Evolutionary conservation across 1,140 invertebrate genomes (phyloP), one percentile per base, ranked within the genome.

Genomic region (Mesaphorura yosii): DNA sequence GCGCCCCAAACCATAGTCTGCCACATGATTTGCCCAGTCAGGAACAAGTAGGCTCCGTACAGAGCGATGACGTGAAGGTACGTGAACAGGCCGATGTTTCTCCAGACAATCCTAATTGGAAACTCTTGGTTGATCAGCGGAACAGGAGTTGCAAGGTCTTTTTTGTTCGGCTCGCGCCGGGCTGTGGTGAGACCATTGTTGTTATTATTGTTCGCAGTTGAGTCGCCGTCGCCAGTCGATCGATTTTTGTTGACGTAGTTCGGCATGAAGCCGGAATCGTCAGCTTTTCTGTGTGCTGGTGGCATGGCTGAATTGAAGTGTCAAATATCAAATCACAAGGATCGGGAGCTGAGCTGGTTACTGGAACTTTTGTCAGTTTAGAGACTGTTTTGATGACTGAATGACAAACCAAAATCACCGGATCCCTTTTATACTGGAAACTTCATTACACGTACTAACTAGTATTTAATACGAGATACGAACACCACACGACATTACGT

Each of bases 21-120:
- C 55, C 54, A 63, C 51, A 53, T 60, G 53, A 64, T 58, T 46
- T 55, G 51, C 12, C 57, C 55, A 10, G 59, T 60, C 20, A 66
- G 23, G 2, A 53, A 25, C 5, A 62, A 20, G 39, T 62, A 60
- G 12, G 57, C 6, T 17, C 64, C 65, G 29, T 55, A 56, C 12
- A 62, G 15, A 3, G 59, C 58, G 28, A 50, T 57, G 15, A 52
- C 26, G 47, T 66, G 65, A 19, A 65, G 53, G 40, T 56, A 59
- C 1, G 39, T 46, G 46, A 63, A 66, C 14, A 66, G 31, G 7
- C 28, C 20, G 1, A 66, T 63, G 42, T 66, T 66, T 48, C 61
- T 51, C 65, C 65, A 66, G 6, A 66, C 64, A 15, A 75, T 55
- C 27, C 53, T 20, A 3, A 52, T 5, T 17, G 47, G 46, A 26